phyloP scores from a whole-genome alignment of 2,888 invertebrate species.

The Marasmarcha lunaedactyla region DNA sequence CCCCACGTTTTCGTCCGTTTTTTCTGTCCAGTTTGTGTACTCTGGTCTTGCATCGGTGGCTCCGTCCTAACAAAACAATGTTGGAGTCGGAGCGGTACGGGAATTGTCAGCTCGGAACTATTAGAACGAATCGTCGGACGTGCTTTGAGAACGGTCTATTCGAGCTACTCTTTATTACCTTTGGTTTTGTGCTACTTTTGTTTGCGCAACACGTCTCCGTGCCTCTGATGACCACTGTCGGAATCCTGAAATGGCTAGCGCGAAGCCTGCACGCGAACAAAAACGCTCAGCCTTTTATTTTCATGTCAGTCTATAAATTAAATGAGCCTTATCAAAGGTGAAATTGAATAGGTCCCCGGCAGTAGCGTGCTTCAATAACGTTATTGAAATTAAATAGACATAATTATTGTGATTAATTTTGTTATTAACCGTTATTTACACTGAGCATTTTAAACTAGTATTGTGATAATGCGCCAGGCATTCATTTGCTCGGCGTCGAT shows the following conservation, averaged over 20 bases:
- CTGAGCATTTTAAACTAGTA: too few relatives aligned
- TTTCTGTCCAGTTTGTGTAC: too few relatives aligned
- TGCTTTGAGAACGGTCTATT: conserved; percentile 23
- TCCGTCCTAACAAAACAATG: conserved; percentile 58
- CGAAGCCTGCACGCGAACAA: conserved; percentile 23
- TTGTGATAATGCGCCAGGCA: too few relatives aligned
- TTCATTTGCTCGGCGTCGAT: neutral
- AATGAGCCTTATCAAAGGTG: conserved; percentile 23
- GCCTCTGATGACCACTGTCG: conserved; percentile 24
- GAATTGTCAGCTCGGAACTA: conserved; percentile 48
- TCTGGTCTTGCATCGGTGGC: conserved; percentile 38
- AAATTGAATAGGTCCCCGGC: conserved; percentile 25
- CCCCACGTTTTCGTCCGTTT: conserved; percentile 33
- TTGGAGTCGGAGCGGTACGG: conserved; percentile 26
- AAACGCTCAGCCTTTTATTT: conserved; percentile 18
- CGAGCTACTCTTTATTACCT: conserved; percentile 45
- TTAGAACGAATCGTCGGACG: conserved; percentile 61
- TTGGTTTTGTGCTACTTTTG: conserved; percentile 46
- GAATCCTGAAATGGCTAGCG: conserved; percentile 32
- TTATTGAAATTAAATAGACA: conserved; percentile 17
- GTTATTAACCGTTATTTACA: too few relatives aligned
- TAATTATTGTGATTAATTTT: conserved; percentile 1
- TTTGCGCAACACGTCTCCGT: conserved; percentile 41
- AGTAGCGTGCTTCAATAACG: conserved; percentile 29
- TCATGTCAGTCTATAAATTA: conserved; percentile 19